Evolutionary conservation across 2,113 vertebrate genomes (phyloP), one percentile per base, ranked within the genome.

Genomic region (Cervus canadensis): DNA sequence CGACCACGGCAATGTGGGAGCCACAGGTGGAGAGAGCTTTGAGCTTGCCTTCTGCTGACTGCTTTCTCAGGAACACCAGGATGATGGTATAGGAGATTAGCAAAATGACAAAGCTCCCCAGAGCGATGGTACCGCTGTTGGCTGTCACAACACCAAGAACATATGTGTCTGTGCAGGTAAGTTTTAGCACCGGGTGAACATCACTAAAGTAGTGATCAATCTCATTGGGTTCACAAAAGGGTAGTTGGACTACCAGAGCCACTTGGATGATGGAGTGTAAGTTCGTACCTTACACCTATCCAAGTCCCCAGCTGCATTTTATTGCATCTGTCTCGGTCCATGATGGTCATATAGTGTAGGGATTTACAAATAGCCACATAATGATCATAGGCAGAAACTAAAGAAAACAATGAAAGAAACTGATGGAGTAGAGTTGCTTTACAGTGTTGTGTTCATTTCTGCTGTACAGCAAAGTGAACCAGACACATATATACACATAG

Each of bases 141-240:
- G 79, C 93, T 57, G 95, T 96, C 43, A 97, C 89, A 2, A 97
- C 50, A 54, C 2, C 67, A 26, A 95, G 67, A 1, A 95, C 2
- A 4, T 95, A 89, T 0, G 96, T 97, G 17, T 98, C 90, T 10
- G 94, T 81, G 71, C 97, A 97, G 48, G 98, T 94, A 26, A 97
- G 95, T 83, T 96, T 95, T 36, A 97, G 28, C 43, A 98, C 26
- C 2, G 95, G 92, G 25, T 97, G 92, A 21, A 97, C 28, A 48
- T 97, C 95, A 56, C 96, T 97, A n/a, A 98, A 98, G 71, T 97
- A 98, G 71, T 98, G 95, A 52, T 98, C 74, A 2, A 97, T 97
- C 79, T 94, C 95, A 64, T 84, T 98, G 71, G 98, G 96, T 8
- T 95, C 97, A 97, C 98, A 98, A 57, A 98, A 98, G 10, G 91